Evolutionary conservation across 1,140 invertebrate species (phyloP), one percentile per base, ranked within the genome.

Genomic region (fruit fly (Drosophila melanogaster)): DNA sequence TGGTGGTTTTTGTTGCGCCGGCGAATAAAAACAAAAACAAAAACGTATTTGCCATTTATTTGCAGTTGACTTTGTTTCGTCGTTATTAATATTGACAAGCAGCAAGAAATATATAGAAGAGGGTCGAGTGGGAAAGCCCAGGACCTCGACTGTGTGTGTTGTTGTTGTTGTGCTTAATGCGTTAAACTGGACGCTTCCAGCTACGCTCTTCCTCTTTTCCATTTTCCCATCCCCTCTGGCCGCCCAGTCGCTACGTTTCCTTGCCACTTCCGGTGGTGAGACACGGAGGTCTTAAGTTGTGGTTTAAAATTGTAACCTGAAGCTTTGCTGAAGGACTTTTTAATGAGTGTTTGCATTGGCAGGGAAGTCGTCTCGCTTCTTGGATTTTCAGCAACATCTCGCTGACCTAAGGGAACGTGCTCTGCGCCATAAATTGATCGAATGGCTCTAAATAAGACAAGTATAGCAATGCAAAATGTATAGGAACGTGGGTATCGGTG

Each of bases 41-140:
- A 71, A 81, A 79, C 79, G 79, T 87, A 81, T 87, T 87, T 76
- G 74, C 79, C 65, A 87, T 86, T 78, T 86, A 87, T 87, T 89
- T 89, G 55, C 79, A 73, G 84, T 84, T 89, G 84, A 69, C 66
- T 67, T 61, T 87, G 59, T 72, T 76, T 43, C 50, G 58, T 53
- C 60, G 74, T 87, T 86, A 81, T 86, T 87, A 87, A 87, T 79
- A 86, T 83, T 86, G 83, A 70, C 75, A 77, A 49, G 47, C 26
- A 49, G 47, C 26, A 22, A 38, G 17, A n/a, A 41, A 22, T 22
- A 22, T 22, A 69, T 69, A 43, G 40, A 37, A 38, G 49, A 40
- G 43, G n/a, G 17, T 0, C 4, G 14, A 35, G n/a, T 8, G 38
- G 8, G 17, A 5, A 49, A 47, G 30, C 8, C 30, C 7, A 84